phyloP scores from a whole-genome alignment of 2,797 vertebrate genomes.

The Pipistrellus nathusii region DNA sequence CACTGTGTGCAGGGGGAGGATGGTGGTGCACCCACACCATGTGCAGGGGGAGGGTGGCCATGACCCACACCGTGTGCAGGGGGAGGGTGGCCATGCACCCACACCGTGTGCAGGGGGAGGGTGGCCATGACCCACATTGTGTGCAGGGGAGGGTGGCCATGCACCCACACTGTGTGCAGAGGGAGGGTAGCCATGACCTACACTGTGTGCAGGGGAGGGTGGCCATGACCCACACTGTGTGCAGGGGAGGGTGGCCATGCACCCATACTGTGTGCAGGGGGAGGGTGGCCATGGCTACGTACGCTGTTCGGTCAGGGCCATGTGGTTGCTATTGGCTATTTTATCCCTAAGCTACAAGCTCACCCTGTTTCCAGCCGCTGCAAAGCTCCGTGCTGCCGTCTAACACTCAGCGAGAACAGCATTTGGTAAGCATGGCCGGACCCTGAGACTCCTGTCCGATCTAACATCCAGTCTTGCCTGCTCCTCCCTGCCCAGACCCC shows the following conservation, averaged over 20 bases:
- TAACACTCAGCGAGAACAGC: neutral
- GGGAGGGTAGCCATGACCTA: neutral
- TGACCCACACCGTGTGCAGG: too few species aligned
- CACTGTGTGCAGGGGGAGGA: too few species aligned
- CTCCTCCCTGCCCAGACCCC: neutral
- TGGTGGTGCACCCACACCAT: too few species aligned
- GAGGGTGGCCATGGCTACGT: neutral
- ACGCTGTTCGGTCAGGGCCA: neutral
- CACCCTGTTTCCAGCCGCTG: neutral
- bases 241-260: neutral
- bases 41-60: too few species aligned
- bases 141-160: neutral
- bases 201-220: too few species aligned
- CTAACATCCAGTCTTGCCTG: neutral
- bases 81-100: neutral
- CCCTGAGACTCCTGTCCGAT: neutral
- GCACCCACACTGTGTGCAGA: neutral
- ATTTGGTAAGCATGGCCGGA: neutral
- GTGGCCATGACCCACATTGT: too few species aligned
- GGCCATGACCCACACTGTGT: neutral
- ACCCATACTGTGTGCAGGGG: neutral
- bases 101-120: neutral
- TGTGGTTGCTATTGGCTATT: neutral
- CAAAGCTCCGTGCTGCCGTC: accelerated
- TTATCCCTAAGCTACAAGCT: neutral